phyloP scores from a whole-genome alignment of 2,888 invertebrate species.

The Cantharis flavilabris region DNA sequence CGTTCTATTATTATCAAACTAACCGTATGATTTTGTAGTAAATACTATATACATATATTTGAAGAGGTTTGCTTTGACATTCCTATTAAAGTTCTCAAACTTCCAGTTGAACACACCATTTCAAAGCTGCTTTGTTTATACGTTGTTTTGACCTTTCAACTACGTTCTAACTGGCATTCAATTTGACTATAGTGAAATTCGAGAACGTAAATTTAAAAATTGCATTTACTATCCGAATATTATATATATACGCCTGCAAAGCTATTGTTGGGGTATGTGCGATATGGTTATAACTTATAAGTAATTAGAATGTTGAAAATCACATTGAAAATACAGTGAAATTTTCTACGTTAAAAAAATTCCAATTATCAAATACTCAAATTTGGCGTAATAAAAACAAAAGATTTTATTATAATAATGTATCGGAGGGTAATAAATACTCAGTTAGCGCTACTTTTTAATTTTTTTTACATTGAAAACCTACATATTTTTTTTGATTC shows the following conservation, averaged over 20 bases:
- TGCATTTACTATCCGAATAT: conserved; percentile 1
- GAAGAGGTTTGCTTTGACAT: conserved; percentile 24
- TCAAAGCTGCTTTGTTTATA: conserved; percentile 28
- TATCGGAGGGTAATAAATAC: no score
- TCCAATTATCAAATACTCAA: no score
- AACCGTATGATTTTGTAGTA: conserved; percentile 20
- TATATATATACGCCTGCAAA: not conserved
- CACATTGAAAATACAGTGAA: no score
- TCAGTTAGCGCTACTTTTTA: no score
- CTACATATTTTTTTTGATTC: no score
- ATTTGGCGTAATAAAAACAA: no score
- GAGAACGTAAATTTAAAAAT: conserved; percentile 13
- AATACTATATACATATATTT: conserved; percentile 11
- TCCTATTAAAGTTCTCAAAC: conserved; percentile 37
- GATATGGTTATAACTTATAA: no score
- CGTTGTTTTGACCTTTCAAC: conserved; percentile 33
- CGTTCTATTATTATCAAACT: conserved; percentile 15
- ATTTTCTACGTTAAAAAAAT: no score
- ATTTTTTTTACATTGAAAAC: no score
- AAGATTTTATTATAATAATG: no score
- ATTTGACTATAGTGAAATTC: conserved; percentile 19
- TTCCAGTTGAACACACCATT: conserved; percentile 34
- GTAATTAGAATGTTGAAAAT: no score
- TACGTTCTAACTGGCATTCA: conserved; percentile 19
- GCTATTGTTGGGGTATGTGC: not conserved